Conservation (phyloP, 2,113 vertebrate genomes). For the Dascyllus trimaculatus region DNA sequence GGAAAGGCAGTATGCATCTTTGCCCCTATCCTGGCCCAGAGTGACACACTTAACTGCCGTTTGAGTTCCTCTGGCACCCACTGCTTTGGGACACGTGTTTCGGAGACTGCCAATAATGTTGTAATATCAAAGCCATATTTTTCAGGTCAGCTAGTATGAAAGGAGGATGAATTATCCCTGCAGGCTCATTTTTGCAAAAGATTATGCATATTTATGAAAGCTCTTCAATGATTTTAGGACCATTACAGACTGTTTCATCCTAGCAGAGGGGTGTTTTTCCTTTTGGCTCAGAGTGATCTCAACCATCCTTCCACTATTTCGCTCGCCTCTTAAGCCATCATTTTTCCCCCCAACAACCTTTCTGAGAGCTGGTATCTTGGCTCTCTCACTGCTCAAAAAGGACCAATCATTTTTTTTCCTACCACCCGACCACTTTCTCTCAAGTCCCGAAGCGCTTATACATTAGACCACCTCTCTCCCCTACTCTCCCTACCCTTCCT, state of each 20-base stretch:
- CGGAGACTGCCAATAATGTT: slow-evolving; percentile 68
- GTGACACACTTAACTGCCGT: slow-evolving; percentile 39
- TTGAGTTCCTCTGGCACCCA: slow-evolving; percentile 55
- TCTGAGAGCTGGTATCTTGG: slow-evolving; percentile 89
- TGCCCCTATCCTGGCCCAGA: slow-evolving; percentile 21
- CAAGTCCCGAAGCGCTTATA: slow-evolving; percentile 85
- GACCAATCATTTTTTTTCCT: slow-evolving; percentile 89
- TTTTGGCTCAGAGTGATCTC: slow-evolving; percentile 71
- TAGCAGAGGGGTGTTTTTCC: slow-evolving; percentile 84
- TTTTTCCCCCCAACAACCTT: slow-evolving; percentile 78
- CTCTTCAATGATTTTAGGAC: slow-evolving; percentile 71
- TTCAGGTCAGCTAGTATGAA: slow-evolving; percentile 72
- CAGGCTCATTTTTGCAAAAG: slow-evolving; percentile 64
- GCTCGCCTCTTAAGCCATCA: slow-evolving; percentile 90
- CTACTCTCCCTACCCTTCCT: slow-evolving; percentile 38
- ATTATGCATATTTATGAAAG: slow-evolving; percentile 80
- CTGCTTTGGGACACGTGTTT: slow-evolving; percentile 65
- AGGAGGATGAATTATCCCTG: slow-evolving; percentile 74
- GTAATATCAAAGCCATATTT: slow-evolving; percentile 74
- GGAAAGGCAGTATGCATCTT: slow-evolving; percentile 45
- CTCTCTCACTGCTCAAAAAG: slow-evolving; percentile 88
- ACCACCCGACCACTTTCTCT: slow-evolving; percentile 83
- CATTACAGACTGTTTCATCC: slow-evolving; percentile 85
- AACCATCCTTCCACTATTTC: slow-evolving; percentile 66
- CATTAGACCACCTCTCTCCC: slow-evolving; percentile 78